Conservation (phyloP, 2,113 vertebrate species). For the Hipposideros armiger region DNA sequence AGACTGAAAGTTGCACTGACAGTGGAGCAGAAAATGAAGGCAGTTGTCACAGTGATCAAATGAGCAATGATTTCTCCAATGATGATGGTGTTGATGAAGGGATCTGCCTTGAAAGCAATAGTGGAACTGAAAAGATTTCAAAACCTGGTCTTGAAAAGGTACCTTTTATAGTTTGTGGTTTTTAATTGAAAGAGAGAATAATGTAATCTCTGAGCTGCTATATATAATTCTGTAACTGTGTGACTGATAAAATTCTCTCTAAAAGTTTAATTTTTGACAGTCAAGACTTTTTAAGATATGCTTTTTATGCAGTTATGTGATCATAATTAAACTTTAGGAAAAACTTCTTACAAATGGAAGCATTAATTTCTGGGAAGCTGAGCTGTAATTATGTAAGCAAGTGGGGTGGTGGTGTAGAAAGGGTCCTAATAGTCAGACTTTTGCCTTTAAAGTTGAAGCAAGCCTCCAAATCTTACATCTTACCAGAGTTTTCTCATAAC, state of each 20-base stretch:
- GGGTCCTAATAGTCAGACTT: not conserved
- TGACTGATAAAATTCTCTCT: conserved; percentile 20
- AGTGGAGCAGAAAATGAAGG: conserved; percentile 99
- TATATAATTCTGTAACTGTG: not conserved
- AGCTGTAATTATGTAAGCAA: not conserved
- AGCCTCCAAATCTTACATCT: not conserved
- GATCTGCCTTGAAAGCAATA: conserved; percentile 96
- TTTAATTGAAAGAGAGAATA: conserved; percentile 40
- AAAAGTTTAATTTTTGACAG: conserved; percentile 47
- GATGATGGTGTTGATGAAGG: conserved; percentile 98
- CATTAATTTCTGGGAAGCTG: not conserved
- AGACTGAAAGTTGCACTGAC: conserved; percentile 99
- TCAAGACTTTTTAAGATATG: not conserved
- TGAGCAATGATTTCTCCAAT: conserved; percentile 99
- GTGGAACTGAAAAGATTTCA: conserved; percentile 93
- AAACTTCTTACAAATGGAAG: not conserved
- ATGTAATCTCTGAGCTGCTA: not conserved
- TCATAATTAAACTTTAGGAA: conserved; percentile 40
- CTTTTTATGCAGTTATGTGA: not conserved
- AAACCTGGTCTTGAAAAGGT: conserved; percentile 95
- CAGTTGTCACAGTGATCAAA: conserved; percentile 99
- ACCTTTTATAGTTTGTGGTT: conserved; percentile 29
- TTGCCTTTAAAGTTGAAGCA: not conserved
- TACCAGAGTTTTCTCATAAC: not conserved
- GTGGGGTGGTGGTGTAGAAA: not conserved